Percentiles rank a stretch among this genome's conserved stretches.
These are phyloP conservation scores for Drosophila kohkoa DNA, from an alignment of 1,140 invertebrate species.

Conservation along the genomic window DNA sequence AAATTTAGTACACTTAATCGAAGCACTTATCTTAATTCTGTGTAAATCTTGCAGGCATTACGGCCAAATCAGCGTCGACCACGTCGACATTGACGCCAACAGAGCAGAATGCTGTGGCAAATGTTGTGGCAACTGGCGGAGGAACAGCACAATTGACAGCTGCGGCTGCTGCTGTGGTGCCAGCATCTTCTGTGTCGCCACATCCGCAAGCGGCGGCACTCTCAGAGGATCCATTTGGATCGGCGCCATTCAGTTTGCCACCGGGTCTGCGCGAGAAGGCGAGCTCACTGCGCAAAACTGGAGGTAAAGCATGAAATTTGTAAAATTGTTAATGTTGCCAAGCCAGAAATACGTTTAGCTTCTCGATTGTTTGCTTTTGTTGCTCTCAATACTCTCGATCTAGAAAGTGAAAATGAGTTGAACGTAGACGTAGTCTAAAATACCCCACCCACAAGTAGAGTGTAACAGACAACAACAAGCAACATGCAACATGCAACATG, in stretches of 20 bases:
- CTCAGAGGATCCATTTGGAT: conserved; percentile 91
- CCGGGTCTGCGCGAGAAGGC: conserved; percentile 86
- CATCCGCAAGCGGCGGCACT: conserved; percentile 71
- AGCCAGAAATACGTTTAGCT: conserved; percentile 80
- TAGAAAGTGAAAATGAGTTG: conserved; percentile 80
- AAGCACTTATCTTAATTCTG: background rate
- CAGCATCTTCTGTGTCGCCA: conserved; percentile 48
- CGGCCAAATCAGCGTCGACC: conserved; percentile 79
- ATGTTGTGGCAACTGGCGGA: conserved; percentile 2
- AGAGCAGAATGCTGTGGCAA: conserved; percentile 54
- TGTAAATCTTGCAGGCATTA: conserved; percentile 66
- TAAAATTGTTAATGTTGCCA: conserved; percentile 48
- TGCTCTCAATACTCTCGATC: conserved; percentile 80
- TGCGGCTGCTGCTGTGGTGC: conserved; percentile 63
- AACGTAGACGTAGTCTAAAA: conserved; percentile 81
- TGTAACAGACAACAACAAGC: conserved; percentile 60
- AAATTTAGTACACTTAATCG: background rate
- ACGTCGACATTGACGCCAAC: conserved; percentile 83
- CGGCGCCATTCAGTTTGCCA: conserved; percentile 92
- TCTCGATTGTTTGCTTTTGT: conserved; percentile 82
- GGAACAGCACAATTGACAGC: conserved; percentile 13
- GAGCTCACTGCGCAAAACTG: conserved; percentile 86
- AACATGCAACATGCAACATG: conserved; percentile 9
- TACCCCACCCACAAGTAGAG: conserved; percentile 60
- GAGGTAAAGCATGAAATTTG: conserved; percentile 88